Evolutionary conservation across 2,888 invertebrate species (phyloP).

Genomic region (Zhuqinia jingwanae): DNA sequence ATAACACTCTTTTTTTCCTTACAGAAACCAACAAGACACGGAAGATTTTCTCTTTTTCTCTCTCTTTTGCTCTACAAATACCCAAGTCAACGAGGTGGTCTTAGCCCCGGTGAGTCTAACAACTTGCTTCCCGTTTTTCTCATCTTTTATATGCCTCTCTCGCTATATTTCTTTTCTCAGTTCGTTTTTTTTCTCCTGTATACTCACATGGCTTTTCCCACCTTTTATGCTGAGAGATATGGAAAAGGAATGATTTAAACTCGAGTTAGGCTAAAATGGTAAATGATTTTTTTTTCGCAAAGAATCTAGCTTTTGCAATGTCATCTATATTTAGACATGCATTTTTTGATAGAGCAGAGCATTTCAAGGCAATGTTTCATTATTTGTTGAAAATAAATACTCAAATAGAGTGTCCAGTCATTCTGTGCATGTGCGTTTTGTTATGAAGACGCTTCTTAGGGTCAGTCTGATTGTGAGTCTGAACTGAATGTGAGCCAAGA

Average conservation of each 20-base stretch:
- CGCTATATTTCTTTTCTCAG: not conserved
- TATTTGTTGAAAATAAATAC: conserved; percentile 29
- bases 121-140: not conserved
- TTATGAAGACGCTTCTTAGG: conserved; percentile 22
- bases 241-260: conserved; percentile 42
- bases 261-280: conserved; percentile 44
- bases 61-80: not conserved
- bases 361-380: too few species aligned
- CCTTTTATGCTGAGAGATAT: not conserved
- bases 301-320: not conserved
- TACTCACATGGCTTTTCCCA: not conserved
- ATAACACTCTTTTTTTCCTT: conserved; percentile 44
- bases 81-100: conserved; percentile 23
- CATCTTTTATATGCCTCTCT: not conserved
- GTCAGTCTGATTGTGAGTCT: too few species aligned
- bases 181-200: not conserved
- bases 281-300: not conserved
- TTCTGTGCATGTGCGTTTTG: not conserved
- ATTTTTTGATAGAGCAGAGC: too few species aligned
- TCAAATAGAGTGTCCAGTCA: not conserved
- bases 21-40: conserved; percentile 36
- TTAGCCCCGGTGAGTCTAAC: conserved; percentile 12
- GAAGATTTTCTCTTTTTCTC: conserved; percentile 36
- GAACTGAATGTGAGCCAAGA: too few species aligned
- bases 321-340: too few species aligned